These are phyloP conservation scores for Cephonodes hylas DNA, from an alignment of 2,888 invertebrate genomes.

Conservation along the genomic window DNA sequence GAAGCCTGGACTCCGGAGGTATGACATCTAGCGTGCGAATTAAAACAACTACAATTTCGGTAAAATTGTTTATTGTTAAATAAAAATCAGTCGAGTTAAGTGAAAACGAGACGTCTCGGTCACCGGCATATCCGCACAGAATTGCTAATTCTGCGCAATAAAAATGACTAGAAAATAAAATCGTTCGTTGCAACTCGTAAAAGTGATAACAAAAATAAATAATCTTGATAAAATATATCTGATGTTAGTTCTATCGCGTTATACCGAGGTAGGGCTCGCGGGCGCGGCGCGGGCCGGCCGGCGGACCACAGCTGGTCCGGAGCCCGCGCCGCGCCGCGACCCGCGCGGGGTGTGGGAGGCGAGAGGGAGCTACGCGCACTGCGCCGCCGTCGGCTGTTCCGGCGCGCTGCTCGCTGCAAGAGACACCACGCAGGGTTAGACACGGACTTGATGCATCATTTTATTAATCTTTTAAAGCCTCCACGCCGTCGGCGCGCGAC, in stretches of 20 bases:
- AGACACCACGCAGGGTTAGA: conserved; percentile 81
- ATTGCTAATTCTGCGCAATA: conserved; percentile 49
- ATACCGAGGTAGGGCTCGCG: conserved; percentile 77
- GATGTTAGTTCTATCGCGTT: conserved; percentile 74
- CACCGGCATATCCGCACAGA: conserved; percentile 57
- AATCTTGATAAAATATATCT: conserved; percentile 64
- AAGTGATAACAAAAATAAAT: conserved; percentile 57
- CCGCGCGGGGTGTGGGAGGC: conserved; percentile 34
- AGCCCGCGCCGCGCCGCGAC: conserved; percentile 44
- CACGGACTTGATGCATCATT: conserved; percentile 68
- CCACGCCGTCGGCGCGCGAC: conserved; percentile 47
- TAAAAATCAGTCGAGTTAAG: conserved; percentile 78
- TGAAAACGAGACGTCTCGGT: conserved; percentile 70
- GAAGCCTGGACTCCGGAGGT: conserved; percentile 65
- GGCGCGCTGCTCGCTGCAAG: conserved; percentile 80
- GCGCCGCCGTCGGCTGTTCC: conserved; percentile 81
- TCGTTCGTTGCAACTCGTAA: conserved; percentile 59
- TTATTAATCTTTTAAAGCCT: conserved; percentile 48
- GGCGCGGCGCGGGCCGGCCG: conserved; percentile 54
- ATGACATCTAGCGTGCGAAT: conserved; percentile 66
- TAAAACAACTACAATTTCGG: conserved; percentile 71
- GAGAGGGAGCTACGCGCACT: conserved; percentile 76
- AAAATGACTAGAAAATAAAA: conserved; percentile 61
- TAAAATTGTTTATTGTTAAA: conserved; percentile 76
- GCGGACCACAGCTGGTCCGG: conserved; percentile 28